Conservation (phyloP, 2,797 vertebrate genomes). For the Crenuchus spilurus region DNA sequence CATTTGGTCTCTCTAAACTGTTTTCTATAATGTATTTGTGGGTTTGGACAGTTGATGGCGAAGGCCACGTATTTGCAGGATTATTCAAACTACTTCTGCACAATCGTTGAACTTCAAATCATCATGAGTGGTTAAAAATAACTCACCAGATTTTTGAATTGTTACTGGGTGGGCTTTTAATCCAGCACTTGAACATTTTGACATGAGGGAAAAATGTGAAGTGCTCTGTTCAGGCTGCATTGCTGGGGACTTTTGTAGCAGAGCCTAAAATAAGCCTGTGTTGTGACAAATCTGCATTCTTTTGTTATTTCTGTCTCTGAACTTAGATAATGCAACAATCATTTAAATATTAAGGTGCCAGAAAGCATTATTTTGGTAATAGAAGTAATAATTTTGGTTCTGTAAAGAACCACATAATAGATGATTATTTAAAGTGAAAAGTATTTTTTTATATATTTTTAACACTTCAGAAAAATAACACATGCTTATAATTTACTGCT, state of each 20-base stretch:
- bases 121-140: slow-evolving; percentile 34
- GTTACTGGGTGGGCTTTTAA: slow-evolving; percentile 43
- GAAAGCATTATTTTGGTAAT: no score
- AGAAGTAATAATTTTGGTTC: no score
- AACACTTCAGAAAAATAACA: no score
- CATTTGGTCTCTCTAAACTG: neutral
- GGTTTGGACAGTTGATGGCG: slow-evolving; percentile 7
- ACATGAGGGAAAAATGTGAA: slow-evolving; percentile 19
- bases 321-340: neutral
- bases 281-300: neutral
- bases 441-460: no score
- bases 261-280: slow-evolving; percentile 6
- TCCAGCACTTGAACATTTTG: slow-evolving; percentile 34
- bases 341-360: no score
- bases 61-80: neutral
- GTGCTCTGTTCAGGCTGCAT: neutral
- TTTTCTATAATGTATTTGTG: slow-evolving; percentile 3
- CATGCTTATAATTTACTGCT: no score
- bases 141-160: slow-evolving; percentile 23
- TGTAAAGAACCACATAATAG: no score
- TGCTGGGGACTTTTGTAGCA: slow-evolving; percentile 1
- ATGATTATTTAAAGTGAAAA: no score
- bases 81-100: slow-evolving; percentile 3
- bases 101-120: slow-evolving; percentile 35
- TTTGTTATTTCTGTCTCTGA: neutral